Conservation (phyloP, 30 jellyfish, hydroid and myxozoan species). For the Aurelia coerulea region DNA sequence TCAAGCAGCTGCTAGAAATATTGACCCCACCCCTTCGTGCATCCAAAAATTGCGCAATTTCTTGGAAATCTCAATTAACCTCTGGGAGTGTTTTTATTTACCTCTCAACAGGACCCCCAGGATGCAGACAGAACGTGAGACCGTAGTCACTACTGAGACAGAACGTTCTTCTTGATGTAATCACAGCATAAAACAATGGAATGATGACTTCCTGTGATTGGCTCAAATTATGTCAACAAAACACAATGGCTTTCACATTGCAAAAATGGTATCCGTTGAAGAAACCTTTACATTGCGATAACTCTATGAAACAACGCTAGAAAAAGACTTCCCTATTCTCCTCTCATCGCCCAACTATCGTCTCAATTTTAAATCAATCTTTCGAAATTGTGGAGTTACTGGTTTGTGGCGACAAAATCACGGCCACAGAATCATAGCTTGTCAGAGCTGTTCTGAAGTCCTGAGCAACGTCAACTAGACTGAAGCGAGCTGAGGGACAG, state of each 20-base stretch:
- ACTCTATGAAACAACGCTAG: neutral
- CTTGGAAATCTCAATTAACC: too few species aligned
- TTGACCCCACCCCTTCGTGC: too few species aligned
- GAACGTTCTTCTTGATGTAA: slow-evolving; percentile 7
- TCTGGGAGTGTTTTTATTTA: too few species aligned
- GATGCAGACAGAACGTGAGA: too few species aligned
- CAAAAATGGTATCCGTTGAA: slow-evolving; percentile 31
- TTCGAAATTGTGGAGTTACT: slow-evolving; percentile 14
- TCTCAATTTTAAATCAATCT: neutral
- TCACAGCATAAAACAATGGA: neutral
- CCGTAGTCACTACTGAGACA: too few species aligned
- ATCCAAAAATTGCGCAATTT: too few species aligned
- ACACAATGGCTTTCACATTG: slow-evolving; percentile 20
- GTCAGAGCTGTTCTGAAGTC: neutral
- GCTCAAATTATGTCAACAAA: slow-evolving; percentile 53
- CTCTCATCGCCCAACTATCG: neutral
- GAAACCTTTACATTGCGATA: neutral
- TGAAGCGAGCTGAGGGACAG: neutral
- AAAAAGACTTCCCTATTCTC: neutral
- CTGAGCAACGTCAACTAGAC: neutral
- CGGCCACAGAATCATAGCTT: slow-evolving; percentile 9
- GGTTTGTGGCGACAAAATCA: slow-evolving; percentile 14
- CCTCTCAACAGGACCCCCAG: too few species aligned
- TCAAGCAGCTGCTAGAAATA: too few species aligned
- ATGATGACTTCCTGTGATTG: slow-evolving; percentile 41